These are phyloP conservation scores for Polia nebulosa DNA, from an alignment of 2,888 invertebrate species.

Conservation along the genomic window DNA sequence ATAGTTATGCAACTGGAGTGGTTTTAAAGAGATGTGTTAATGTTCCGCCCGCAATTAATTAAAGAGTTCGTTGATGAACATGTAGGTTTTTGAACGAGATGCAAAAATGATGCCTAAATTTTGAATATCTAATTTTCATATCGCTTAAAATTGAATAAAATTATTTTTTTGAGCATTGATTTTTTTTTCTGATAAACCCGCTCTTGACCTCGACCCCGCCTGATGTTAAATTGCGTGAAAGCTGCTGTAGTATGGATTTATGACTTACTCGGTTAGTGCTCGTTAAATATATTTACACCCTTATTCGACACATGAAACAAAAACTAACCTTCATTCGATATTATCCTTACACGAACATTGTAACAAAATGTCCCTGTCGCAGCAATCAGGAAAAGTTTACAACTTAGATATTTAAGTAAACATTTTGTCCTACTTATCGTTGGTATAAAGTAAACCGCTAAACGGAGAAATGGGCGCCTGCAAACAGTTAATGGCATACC, in stretches of 20 bases:
- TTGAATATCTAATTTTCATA: too few relatives aligned
- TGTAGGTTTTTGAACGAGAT: too few relatives aligned
- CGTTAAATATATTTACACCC: neutral
- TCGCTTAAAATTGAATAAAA: too few relatives aligned
- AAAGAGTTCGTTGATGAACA: neutral
- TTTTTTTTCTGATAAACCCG: too few relatives aligned
- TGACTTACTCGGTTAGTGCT: neutral
- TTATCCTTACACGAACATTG: neutral
- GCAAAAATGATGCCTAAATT: too few relatives aligned
- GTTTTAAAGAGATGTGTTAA: neutral
- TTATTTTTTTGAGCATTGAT: too few relatives aligned
- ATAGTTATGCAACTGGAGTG: neutral
- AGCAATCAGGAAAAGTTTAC: conserved; percentile 5
- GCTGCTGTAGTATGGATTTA: too few relatives aligned
- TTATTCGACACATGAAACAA: neutral
- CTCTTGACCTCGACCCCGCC: too few relatives aligned
- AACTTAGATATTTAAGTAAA: conserved; percentile 29
- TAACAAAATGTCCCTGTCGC: conserved; percentile 18
- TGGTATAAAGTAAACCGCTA: conserved; percentile 28
- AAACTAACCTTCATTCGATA: neutral
- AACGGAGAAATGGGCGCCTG: conserved; percentile 43
- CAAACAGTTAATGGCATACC: conserved; percentile 58
- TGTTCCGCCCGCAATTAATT: too few relatives aligned
- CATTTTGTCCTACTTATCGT: conserved; percentile 23
- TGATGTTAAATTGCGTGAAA: too few relatives aligned